Base-by-base conservation (phyloP, 53 echinoderm and acorn worm species). In the Zoroaster sp. region DNA sequence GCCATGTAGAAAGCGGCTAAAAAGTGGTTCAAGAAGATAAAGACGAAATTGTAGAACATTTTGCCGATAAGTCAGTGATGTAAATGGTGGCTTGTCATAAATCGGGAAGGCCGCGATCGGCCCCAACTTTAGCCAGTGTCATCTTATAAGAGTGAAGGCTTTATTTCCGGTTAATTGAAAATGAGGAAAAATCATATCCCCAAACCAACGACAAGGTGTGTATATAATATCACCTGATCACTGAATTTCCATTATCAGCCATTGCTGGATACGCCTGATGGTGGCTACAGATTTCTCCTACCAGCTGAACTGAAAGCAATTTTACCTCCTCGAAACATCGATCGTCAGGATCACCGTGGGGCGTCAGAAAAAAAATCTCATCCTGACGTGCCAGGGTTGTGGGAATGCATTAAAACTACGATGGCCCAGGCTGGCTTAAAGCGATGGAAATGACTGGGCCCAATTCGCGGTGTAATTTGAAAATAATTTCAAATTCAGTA, bases 271-370 rank as follows among this genome's bases (percentile, higher is more conserved):
- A 66, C 5, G 46, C 49, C 37, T 34, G 70, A 85, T 25, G 46
- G 35, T 71, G 46, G 85, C 49, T 85, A 51, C 71, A 85, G 69
- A 13, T 46, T 49, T 70, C 52, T 20, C 18, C 21, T 12, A 49
- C 34, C 36, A 43, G 46, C 9, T 35, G 70, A 85, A 85, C 46
- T 46, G 85, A 69, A 47, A 85, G 85, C 70, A 85, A 85, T 69
- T 85, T 85, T 69, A 34, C 35, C 67, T 83, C 71, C 7, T 33
- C 35, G 31, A 31, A 46, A 39, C 70, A 71, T 85, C 85, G 71
- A 85, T 85, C 52, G 85, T 12, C 14, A 4, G 53, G 69, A 85
- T 43, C 71, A 85, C 85, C 85, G 69, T 71, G 34, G 35, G 85
- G 85, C 70, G 70, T n/a, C 70, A 4, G 44, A 53, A 7, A 52